Conservation (phyloP, 2,888 invertebrate genomes). For the Ophion ventricosus region DNA sequence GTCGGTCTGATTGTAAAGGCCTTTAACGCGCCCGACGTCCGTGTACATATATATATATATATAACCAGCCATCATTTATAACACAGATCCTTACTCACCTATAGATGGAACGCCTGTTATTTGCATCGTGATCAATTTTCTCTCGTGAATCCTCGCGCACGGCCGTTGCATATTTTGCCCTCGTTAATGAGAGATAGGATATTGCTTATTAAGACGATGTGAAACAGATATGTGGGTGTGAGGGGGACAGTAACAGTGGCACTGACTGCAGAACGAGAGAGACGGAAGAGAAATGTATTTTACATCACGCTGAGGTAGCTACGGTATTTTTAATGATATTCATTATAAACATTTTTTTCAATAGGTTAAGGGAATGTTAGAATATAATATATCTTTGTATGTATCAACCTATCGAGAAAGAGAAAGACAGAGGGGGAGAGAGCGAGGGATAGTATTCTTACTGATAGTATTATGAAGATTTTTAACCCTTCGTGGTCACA, state of each 20-base stretch:
- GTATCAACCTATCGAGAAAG: too few species aligned
- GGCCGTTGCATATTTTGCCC: slow-evolving; percentile 62
- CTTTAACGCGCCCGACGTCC: slow-evolving; percentile 30
- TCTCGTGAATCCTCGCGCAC: slow-evolving; percentile 11
- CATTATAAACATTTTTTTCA: too few species aligned
- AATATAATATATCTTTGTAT: too few species aligned
- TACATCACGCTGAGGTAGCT: too few species aligned
- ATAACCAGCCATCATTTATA: background rate
- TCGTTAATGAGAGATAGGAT: slow-evolving; percentile 64
- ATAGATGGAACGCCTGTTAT: slow-evolving; percentile 63
- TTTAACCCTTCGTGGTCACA: too few species aligned
- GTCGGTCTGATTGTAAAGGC: slow-evolving; percentile 30
- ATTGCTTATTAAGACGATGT: slow-evolving; percentile 40
- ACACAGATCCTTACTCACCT: slow-evolving; percentile 31
- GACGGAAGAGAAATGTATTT: background rate
- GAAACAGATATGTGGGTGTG: background rate
- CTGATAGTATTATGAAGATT: too few species aligned
- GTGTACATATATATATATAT: background rate
- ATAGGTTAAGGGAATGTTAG: too few species aligned
- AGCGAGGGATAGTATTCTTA: too few species aligned
- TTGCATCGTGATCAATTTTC: slow-evolving; percentile 71
- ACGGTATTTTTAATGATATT: too few species aligned
- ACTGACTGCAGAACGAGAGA: background rate
- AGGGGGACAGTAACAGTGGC: background rate
- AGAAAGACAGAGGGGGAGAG: too few species aligned